These are phyloP conservation scores for Manacus vitellinus DNA, from an alignment of 2,113 vertebrate species.

Conservation along the genomic window DNA sequence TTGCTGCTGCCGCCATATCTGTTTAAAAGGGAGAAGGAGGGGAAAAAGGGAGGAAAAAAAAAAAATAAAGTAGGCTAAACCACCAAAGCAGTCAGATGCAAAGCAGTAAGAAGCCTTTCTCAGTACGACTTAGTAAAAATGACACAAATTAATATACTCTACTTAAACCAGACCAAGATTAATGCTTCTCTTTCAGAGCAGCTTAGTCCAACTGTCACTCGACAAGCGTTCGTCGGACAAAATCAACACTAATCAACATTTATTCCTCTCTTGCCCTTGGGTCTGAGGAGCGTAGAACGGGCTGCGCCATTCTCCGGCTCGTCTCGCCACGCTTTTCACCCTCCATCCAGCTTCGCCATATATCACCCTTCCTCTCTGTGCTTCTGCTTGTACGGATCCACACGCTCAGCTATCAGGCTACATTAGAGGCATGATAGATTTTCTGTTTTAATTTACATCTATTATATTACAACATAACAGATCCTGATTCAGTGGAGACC, in stretches of 20 bases:
- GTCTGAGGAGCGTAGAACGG: conserved; percentile 84
- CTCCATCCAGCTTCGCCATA: conserved; percentile 92
- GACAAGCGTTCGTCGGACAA: conserved; percentile 92
- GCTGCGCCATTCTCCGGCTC: conserved; percentile 75
- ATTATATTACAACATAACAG: conserved; percentile 86
- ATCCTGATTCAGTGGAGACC: conserved; percentile 76
- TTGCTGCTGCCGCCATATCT: conserved; percentile 74
- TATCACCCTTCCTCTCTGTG: conserved; percentile 85
- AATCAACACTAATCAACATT: conserved; percentile 99
- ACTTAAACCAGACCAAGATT: conserved; percentile 99
- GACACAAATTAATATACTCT: conserved; percentile 99
- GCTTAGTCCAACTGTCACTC: conserved; percentile 98
- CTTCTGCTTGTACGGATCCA: conserved; percentile 79
- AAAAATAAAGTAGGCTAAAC: conserved; percentile 61
- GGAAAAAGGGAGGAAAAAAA: background rate
- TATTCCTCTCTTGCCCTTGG: conserved; percentile 98
- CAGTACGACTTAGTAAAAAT: conserved; percentile 94
- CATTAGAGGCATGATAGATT: conserved; percentile 97
- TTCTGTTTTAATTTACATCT: conserved; percentile 98
- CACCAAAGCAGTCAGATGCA: conserved; percentile 81
- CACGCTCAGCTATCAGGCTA: conserved; percentile 84
- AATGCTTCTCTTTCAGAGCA: conserved; percentile 96
- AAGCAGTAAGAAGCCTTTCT: conserved; percentile 88
- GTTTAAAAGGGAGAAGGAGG: conserved; percentile 66
- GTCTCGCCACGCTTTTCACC: conserved; percentile 94